These are phyloP conservation scores for Heliconius himera DNA, from an alignment of 1,140 invertebrate species.

Conservation along the genomic window DNA sequence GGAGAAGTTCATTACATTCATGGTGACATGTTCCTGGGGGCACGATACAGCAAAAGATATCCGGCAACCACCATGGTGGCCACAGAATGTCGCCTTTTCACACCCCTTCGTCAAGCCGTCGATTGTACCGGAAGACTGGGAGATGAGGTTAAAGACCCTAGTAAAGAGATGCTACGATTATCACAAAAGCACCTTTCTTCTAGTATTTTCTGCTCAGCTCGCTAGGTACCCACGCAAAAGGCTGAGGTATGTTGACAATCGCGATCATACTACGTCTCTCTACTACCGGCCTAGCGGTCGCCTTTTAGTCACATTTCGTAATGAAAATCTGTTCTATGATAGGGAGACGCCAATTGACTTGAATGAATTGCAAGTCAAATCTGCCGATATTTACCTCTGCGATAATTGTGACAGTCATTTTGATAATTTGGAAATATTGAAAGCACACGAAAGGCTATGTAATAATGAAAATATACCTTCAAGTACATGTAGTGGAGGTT, in stretches of 20 bases:
- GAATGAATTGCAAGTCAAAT: constrained; percentile 49
- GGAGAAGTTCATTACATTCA: constrained; percentile 87
- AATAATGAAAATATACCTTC: constrained; percentile 60
- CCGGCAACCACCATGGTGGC: constrained; percentile 86
- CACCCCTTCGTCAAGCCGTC: constrained; percentile 83
- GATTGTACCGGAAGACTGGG: constrained; percentile 82
- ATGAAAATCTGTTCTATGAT: constrained; percentile 86
- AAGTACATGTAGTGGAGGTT: constrained; percentile 52
- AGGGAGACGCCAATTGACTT: constrained; percentile 66
- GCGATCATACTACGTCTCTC: constrained; percentile 87
- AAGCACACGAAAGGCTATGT: constrained; percentile 76
- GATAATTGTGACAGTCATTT: constrained; percentile 86
- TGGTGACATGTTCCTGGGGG: constrained; percentile 88
- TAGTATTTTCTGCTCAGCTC: constrained; percentile 87
- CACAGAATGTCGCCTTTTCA: constrained; percentile 84
- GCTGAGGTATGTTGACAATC: constrained; percentile 87
- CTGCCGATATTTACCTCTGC: constrained; percentile 87
- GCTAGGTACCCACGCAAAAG: constrained; percentile 84
- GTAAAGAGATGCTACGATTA: constrained; percentile 87
- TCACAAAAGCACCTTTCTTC: constrained; percentile 86
- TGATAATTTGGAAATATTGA: constrained; percentile 69
- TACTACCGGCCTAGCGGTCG: constrained; percentile 85
- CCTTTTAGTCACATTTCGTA: constrained; percentile 87
- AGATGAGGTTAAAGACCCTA: constrained; percentile 84
- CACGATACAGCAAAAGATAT: constrained; percentile 83